A percentile compares a stretch with the other conserved stretches of the same genome.
These are phyloP conservation scores for Telenomus remus DNA, from an alignment of 1,140 invertebrate species.

Conservation along the genomic window DNA sequence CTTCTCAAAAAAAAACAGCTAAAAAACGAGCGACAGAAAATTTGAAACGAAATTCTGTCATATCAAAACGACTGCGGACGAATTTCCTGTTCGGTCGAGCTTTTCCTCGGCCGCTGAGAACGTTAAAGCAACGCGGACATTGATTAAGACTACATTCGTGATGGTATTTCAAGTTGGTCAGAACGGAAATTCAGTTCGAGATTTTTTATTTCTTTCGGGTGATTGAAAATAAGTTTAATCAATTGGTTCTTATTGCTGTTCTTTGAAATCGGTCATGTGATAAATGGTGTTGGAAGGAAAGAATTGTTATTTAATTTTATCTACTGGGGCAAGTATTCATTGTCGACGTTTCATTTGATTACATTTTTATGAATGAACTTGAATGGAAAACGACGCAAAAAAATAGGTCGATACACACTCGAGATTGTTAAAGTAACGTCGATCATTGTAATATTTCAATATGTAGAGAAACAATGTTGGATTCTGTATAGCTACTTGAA, in stretches of 20 bases:
- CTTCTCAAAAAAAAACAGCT: not conserved
- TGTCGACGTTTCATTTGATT: not conserved
- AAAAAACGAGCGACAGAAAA: not conserved
- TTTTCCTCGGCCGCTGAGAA: not conserved
- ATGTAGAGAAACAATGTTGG: slow-evolving; percentile 38
- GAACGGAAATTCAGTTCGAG: slow-evolving; percentile 26
- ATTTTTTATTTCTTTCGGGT: slow-evolving; percentile 13
- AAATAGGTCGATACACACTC: not conserved
- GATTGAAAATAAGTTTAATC: slow-evolving; percentile 2
- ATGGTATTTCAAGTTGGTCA: slow-evolving; percentile 38
- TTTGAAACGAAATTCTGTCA: slow-evolving; percentile 3
- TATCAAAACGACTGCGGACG: slow-evolving; percentile 20
- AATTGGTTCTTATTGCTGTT: slow-evolving; percentile 17
- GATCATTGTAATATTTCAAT: slow-evolving; percentile 45
- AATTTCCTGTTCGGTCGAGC: slow-evolving; percentile 5
- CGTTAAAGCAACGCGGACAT: slow-evolving; percentile 37
- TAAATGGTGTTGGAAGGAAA: too few species aligned
- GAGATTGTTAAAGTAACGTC: slow-evolving; percentile 36
- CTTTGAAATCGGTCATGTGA: too few species aligned
- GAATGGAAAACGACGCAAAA: not conserved
- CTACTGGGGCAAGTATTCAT: too few species aligned
- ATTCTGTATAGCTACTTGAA: slow-evolving; percentile 41
- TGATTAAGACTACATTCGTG: slow-evolving; percentile 40
- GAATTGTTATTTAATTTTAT: too few species aligned
- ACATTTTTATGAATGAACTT: not conserved